Base-by-base conservation (phyloP, 2,888 invertebrate genomes). In the Dexiosoma caninum region DNA sequence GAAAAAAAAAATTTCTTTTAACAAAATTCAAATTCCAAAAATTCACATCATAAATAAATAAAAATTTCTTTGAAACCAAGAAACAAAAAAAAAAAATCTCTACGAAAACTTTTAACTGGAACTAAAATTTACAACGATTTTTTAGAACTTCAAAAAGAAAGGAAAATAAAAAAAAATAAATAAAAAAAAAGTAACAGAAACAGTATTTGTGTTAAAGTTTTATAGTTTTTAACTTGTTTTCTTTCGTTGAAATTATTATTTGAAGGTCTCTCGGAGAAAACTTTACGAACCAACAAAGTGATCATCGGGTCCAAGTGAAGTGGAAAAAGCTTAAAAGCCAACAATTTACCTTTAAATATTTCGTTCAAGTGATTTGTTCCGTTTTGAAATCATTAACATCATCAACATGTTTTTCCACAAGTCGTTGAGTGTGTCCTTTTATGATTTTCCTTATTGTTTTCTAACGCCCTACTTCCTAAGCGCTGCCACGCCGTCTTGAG, bases 401-500 rank as follows among this genome's bases (percentile, higher is more conserved):
- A 42, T 59, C 72, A 77, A 64, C 72, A 81, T 81, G 81, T 57
- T 60, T 49, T 71, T 37, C 71, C 46, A 9, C 44, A 21, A 46
- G 53, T 53, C 60, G 64, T 64, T 69, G 51, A 70, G 66, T 78
- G 75, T 78, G 66, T 40, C 66, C 71, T 67, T 49, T 23, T 66
- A 75, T 59, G 35, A 75, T 70, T 74, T 78, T 53, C 70, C 62
- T 7, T 46, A 60, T 49, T 62, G 55, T 62, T 78, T 75, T 46
- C 77, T 75, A 66, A 66, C 27, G 42, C 69, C 74, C 12, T 78
- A 79, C 64, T 81, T 75, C 44, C 35, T 78, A 44, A 77, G 75
- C 8, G 79, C 81, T 55, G 81, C 83, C 81, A 83, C 83, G 67
- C 83, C 83, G 21, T 81, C 83, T 79, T 83, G 81, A 83, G 74